Conservation (phyloP, 1,140 invertebrate genomes). For the Lysiphlebus fabarum region DNA sequence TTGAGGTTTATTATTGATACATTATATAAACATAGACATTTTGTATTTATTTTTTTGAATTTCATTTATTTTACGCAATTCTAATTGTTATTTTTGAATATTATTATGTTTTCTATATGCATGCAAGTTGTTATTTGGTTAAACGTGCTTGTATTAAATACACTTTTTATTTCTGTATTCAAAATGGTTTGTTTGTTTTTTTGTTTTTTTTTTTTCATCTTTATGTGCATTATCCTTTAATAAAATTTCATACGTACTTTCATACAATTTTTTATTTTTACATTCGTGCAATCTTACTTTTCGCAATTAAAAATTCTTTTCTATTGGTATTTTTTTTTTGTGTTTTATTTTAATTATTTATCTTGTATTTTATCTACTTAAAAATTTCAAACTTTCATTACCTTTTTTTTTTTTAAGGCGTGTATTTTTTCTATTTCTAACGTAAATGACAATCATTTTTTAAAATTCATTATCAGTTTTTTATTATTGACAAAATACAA, state of each 20-base stretch:
- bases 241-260: conserved; percentile 1
- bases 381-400: neutral
- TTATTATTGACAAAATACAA: too few relatives aligned
- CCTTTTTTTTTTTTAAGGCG: neutral
- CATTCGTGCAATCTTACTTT: conserved; percentile 6
- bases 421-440: neutral
- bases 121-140: conserved; percentile 33
- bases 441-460: neutral
- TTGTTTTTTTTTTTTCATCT: neutral
- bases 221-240: neutral
- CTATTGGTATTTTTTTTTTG: neutral
- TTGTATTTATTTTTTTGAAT: conserved; percentile 18
- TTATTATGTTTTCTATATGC: conserved; percentile 24
- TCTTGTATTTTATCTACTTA: neutral
- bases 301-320: neutral
- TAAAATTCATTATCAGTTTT: too few relatives aligned
- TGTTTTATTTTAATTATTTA: neutral
- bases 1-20: conserved; percentile 26
- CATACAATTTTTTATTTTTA: conserved; percentile 2
- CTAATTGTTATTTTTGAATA: conserved; percentile 17
- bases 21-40: conserved; percentile 32
- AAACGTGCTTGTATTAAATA: conserved; percentile 29
- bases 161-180: conserved; percentile 16
- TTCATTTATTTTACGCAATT: conserved; percentile 15
- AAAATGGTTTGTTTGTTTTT: conserved; percentile 2